Evolutionary conservation across 2,888 invertebrate species (phyloP), one percentile per base, ranked within the genome.

Genomic region (Euphydryas editha): DNA sequence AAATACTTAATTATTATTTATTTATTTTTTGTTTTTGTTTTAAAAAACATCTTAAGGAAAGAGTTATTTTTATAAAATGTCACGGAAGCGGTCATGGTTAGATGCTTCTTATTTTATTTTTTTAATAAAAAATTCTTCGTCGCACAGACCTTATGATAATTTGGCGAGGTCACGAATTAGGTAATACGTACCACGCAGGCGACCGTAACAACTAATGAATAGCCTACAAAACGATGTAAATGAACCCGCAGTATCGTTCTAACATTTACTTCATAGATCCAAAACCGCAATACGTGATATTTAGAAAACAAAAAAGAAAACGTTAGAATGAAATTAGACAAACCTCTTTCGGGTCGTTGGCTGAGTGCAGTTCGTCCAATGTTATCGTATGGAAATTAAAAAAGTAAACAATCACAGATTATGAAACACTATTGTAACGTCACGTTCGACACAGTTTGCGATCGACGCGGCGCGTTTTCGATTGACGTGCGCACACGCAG

Each of bases 351-450:
- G 83, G 84, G 82, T 86, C 84, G 84, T 78, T 80, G 78, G 76
- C 73, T 73, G 77, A 71, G 73, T 75, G 74, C 78, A 74, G 77
- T 73, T 62, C 75, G 79, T 85, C 83, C 81, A 75, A 78, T 72
- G 54, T 54, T 36, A 75, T 72, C 73, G 76, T 76, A 72, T 68
- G 72, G 69, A 74, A 82, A 82, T 78, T 80, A 73, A 76, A 82
- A 83, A 87, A 84, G 83, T 82, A 81, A 88, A 86, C 87, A 85
- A 78, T 81, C 89, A 90, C 88, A 75, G 74, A 78, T 79, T 78
- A 83, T 83, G 82, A 85, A 87, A 87, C 90, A 90, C 90, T 81
- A 73, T 79, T 81, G 79, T 86, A 88, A 89, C 88, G 87, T 83
- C 88, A 88, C 88, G 82, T 81, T 78, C 80, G 84, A 81, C 86